Conservation (phyloP, 2,797 vertebrate genomes). For the Sciaenops ocellatus region DNA sequence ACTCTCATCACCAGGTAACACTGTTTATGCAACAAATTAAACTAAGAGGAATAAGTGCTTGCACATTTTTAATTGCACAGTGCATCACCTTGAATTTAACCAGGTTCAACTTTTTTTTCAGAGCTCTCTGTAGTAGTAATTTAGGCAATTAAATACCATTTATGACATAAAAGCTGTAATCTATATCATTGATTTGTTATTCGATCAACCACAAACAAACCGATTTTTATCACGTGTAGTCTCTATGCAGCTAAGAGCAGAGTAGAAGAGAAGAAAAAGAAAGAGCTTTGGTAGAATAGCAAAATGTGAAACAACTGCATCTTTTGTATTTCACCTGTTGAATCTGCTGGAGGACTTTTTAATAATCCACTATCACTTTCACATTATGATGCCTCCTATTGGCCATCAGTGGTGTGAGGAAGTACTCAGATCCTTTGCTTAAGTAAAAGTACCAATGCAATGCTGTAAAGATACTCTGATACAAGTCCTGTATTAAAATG, state of each 20-base stretch:
- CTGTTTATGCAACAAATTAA: background rate
- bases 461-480: no score
- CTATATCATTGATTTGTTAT: background rate
- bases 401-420: background rate
- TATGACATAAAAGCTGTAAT: no score
- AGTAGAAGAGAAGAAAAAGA: background rate
- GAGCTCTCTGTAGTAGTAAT: background rate
- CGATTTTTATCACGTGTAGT: background rate
- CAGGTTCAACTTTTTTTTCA: no score
- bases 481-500: no score
- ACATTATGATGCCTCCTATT: background rate
- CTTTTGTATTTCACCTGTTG: background rate
- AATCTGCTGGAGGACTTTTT: background rate
- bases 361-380: background rate
- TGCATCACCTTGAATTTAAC: no score
- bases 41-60: background rate
- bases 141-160: background rate
- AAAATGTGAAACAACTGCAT: background rate
- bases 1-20: no score
- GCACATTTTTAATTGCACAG: background rate
- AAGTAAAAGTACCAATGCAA: no score
- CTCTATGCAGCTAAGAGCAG: background rate
- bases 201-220: background rate
- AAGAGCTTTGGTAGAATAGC: background rate
- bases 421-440: no score